A percentile compares a stretch with the other conserved stretches of the same genome.
Evolutionary conservation across 1,140 invertebrate genomes (phyloP).

Genomic region (Euura lappo): DNA sequence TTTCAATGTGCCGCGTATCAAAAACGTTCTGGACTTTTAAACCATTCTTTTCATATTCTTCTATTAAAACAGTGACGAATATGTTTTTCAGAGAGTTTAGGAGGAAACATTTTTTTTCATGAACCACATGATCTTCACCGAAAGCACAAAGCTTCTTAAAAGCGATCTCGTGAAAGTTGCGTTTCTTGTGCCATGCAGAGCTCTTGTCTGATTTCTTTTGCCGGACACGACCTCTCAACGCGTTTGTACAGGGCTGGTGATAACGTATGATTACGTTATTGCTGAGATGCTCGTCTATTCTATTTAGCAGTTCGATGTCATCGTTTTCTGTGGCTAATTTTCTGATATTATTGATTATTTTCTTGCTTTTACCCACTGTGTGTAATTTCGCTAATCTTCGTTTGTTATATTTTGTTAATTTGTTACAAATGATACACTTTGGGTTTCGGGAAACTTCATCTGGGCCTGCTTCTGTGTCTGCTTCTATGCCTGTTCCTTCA

Average conservation of each 20-base stretch:
- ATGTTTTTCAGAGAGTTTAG: neutral
- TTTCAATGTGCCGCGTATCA: neutral
- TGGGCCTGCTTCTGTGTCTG: neutral
- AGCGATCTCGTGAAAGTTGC: neutral
- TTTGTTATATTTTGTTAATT: neutral
- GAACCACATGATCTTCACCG: neutral
- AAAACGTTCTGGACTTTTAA: neutral
- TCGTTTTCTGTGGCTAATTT: neutral
- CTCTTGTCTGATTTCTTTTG: neutral
- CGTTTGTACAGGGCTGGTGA: neutral
- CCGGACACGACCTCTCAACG: neutral
- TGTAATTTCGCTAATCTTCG: neutral
- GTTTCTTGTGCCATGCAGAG: neutral
- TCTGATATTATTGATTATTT: neutral
- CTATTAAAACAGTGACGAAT: neutral
- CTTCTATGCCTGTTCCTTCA: no score
- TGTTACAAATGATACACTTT: neutral
- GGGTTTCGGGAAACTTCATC: neutral
- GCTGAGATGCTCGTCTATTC: neutral
- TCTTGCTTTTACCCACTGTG: neutral
- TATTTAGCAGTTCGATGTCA: neutral
- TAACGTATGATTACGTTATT: neutral
- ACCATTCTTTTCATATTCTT: neutral
- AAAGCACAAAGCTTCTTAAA: neutral
- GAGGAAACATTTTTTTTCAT: neutral